These are phyloP conservation scores for Cheirogaleus medius DNA, from an alignment of 2,113 vertebrate species.

Conservation along the genomic window DNA sequence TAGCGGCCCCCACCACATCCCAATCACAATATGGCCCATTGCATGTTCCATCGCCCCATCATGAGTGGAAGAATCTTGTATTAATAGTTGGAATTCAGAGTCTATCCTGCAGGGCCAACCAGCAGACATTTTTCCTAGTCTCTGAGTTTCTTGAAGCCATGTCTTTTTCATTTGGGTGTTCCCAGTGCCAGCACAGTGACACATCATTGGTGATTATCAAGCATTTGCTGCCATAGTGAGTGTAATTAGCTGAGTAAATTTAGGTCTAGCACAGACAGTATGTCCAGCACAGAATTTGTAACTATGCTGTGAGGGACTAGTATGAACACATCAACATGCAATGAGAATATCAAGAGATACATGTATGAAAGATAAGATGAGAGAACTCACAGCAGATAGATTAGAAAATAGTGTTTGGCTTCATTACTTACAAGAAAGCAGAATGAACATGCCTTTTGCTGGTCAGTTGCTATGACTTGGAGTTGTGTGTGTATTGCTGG, in stretches of 20 bases:
- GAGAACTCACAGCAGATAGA: background rate
- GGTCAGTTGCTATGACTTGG: background rate
- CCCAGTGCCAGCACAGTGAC: background rate
- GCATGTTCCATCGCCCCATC: background rate
- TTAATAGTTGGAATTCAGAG: background rate
- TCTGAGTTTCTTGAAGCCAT: background rate
- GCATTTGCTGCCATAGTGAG: background rate
- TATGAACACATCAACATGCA: background rate
- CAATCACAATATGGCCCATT: background rate
- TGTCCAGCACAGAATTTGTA: background rate
- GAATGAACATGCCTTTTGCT: background rate
- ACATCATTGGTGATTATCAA: background rate
- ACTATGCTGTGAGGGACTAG: background rate
- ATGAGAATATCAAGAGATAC: background rate
- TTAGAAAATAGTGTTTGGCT: background rate
- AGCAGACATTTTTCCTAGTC: background rate
- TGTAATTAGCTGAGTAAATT: background rate
- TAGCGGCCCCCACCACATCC: background rate
- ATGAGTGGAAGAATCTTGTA: background rate
- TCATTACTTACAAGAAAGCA: background rate
- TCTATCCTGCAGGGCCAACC: background rate
- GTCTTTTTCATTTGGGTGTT: background rate
- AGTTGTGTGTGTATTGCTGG: fast-evolving
- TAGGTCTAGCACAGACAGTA: background rate
- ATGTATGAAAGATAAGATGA: background rate